phyloP scores from a whole-genome alignment of 1,140 invertebrate genomes.

The Neomicropteryx cornuta region DNA sequence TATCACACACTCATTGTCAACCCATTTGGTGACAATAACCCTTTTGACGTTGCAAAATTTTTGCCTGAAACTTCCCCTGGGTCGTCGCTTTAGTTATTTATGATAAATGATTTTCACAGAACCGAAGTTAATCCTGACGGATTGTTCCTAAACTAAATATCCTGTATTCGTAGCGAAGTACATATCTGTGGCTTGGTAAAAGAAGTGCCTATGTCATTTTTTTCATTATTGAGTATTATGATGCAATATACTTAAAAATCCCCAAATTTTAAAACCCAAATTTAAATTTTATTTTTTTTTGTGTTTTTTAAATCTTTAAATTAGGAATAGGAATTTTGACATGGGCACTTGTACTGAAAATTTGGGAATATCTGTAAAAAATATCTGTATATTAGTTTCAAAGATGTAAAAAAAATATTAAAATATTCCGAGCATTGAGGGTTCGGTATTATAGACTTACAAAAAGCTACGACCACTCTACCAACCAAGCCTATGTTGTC shows the following conservation, averaged over 20 bases:
- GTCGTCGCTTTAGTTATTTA: slow-evolving; percentile 16
- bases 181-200: slow-evolving; percentile 14
- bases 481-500: slow-evolving; percentile 13
- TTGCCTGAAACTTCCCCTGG: slow-evolving; percentile 13
- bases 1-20: slow-evolving; percentile 18
- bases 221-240: slow-evolving; percentile 12
- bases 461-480: slow-evolving; percentile 16
- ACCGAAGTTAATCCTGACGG: slow-evolving; percentile 14
- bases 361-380: background rate
- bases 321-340: background rate
- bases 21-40: slow-evolving; percentile 14
- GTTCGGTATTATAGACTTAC: too few species aligned
- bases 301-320: background rate
- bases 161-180: slow-evolving; percentile 13
- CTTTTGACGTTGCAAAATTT: slow-evolving; percentile 14
- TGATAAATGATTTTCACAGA: slow-evolving; percentile 12
- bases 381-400: background rate
- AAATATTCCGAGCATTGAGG: background rate
- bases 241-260: background rate
- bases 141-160: slow-evolving; percentile 18
- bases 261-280: slow-evolving; percentile 1
- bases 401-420: background rate
- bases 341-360: background rate
- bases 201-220: slow-evolving; percentile 13
- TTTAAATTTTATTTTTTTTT: background rate